phyloP scores from a whole-genome alignment of 2,113 vertebrate species.

The Numida meleagris region DNA sequence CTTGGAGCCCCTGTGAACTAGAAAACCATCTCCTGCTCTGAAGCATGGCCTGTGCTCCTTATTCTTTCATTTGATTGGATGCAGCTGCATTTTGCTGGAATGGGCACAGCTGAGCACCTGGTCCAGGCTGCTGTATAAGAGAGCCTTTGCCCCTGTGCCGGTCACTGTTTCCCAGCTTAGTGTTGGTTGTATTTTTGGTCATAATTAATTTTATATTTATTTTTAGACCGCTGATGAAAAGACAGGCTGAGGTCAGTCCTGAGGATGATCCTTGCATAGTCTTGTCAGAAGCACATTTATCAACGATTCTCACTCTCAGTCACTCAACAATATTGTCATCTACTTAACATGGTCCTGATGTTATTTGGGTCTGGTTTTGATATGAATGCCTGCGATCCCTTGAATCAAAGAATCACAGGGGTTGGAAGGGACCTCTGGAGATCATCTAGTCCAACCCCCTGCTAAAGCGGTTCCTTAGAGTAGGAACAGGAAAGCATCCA shows the following conservation, averaged over 20 bases:
- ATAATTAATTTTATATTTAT: neutral
- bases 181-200: neutral
- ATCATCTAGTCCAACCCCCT: too few relatives aligned
- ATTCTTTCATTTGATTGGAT: neutral
- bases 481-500: too few relatives aligned
- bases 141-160: neutral
- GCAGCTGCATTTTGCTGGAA: neutral
- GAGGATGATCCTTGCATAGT: neutral
- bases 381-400: neutral
- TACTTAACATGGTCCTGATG: neutral
- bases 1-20: neutral
- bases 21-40: neutral
- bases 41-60: fast-evolving
- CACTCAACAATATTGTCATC: neutral
- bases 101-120: neutral
- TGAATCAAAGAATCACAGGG: neutral
- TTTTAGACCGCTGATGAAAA: neutral
- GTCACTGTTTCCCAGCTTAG: neutral
- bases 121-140: neutral
- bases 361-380: neutral
- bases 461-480: too few relatives aligned
- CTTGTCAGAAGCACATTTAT: neutral
- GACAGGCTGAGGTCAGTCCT: neutral
- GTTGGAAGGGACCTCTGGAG: too few relatives aligned
- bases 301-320: neutral